A percentile compares a stretch with the other conserved stretches of the same genome.
These are phyloP conservation scores for Petrocephalus schoutedeni DNA, from an alignment of 2,797 vertebrate genomes.

Conservation along the genomic window DNA sequence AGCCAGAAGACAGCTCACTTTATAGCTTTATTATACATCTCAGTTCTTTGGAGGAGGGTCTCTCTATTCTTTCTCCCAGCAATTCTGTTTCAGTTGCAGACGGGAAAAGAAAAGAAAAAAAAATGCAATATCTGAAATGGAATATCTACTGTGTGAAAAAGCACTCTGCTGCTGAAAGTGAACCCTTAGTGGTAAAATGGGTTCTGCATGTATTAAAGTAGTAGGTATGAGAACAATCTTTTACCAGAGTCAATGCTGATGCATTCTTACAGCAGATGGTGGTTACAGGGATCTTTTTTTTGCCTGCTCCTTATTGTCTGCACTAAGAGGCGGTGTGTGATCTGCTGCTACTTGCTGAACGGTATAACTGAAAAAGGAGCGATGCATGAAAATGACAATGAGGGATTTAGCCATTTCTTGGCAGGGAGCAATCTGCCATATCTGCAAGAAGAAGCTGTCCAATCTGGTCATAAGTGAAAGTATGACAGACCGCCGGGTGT, in stretches of 20 bases:
- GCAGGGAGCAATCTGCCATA: background rate
- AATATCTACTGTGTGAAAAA: background rate
- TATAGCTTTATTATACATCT: background rate
- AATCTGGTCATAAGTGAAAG: background rate
- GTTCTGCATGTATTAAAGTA: slow-evolving; percentile 4
- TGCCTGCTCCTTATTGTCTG: background rate
- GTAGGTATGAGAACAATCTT: background rate
- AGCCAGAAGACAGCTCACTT: background rate
- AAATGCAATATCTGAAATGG: background rate
- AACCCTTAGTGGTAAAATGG: background rate
- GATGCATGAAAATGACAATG: background rate
- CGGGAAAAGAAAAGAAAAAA: background rate
- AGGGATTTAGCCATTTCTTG: background rate
- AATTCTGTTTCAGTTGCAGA: background rate
- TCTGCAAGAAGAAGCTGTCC: background rate
- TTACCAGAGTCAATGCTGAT: background rate
- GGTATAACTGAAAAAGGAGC: background rate
- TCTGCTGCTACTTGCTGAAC: background rate
- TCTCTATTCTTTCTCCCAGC: background rate
- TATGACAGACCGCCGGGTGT: background rate
- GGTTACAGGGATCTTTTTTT: background rate
- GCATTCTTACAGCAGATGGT: background rate
- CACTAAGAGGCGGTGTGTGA: background rate
- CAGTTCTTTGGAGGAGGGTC: background rate
- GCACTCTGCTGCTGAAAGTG: background rate